Conservation (phyloP, 2,113 vertebrate species). For the Eudyptes chrysolophus region DNA sequence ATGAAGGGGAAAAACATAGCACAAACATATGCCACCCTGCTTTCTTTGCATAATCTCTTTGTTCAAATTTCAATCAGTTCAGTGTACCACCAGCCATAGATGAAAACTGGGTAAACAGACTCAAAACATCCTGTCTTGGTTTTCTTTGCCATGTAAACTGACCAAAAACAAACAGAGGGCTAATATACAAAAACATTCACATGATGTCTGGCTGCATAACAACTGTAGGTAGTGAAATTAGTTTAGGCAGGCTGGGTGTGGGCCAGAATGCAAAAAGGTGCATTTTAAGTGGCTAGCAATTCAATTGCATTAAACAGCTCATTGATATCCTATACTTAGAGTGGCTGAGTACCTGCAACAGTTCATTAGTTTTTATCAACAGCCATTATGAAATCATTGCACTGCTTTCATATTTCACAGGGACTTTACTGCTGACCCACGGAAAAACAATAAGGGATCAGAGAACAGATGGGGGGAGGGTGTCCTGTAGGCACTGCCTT, state of each 20-base stretch:
- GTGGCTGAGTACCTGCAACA: background rate
- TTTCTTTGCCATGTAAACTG: conserved; percentile 6
- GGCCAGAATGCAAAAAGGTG: conserved; percentile 32
- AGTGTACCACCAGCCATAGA: background rate
- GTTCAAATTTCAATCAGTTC: background rate
- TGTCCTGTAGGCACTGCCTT: background rate
- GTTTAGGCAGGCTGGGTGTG: conserved; percentile 15
- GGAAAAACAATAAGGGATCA: background rate
- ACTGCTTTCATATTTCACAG: background rate
- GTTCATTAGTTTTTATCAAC: conserved; percentile 58
- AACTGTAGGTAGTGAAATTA: conserved; percentile 6
- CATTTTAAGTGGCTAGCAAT: conserved; percentile 4
- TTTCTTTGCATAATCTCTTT: background rate
- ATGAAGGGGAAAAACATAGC: background rate
- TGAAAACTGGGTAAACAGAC: conserved; percentile 12
- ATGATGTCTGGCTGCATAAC: background rate
- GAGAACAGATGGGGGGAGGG: rapidly evolving
- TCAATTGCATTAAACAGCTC: conserved; percentile 21
- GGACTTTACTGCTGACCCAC: background rate
- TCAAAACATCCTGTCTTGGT: conserved; percentile 9
- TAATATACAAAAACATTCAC: conserved; percentile 10
- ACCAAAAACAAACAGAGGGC: conserved; percentile 2
- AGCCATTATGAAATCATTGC: conserved; percentile 21
- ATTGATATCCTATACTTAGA: background rate
- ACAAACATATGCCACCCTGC: background rate